Evolutionary conservation across 2,113 vertebrate genomes (phyloP), one percentile per base, ranked within the genome.

Genomic region (Todiramphus saurophagus): DNA sequence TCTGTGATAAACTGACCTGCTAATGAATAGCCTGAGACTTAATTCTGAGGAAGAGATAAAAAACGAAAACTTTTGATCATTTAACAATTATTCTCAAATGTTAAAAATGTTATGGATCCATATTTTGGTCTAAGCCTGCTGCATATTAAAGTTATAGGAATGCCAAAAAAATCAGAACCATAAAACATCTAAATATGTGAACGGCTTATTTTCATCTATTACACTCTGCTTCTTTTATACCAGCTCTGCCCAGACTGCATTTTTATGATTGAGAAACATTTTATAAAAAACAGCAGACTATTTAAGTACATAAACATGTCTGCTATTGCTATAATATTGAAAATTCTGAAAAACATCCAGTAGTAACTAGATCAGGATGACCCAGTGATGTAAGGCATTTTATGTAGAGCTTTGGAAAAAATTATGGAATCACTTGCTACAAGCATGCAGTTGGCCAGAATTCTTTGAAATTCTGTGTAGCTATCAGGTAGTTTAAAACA

Each of bases 341-440:
- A 95, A 96, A 96, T 88, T 87, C 31, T 95, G 73, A 90, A 94
- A 89, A 86, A 83, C 37, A 90, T 73, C 44, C 83, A 92, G 55
- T 64, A 83, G 60, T 96, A 95, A 96, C 82, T 86, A 82, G 72
- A 94, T 95, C 83, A 94, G 69, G 50, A 91, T 93, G 93, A 76
- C 43, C 75, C 75, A 86, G 86, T 59, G 68, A 90, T 91, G 64
- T 75, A 66, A 95, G 20, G 18, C 39, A 70, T 91, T 96, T 96
- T 90, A 51, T 90, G 30, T 9, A 79, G 53, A 72, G 35, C 77
- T 83, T 69, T 91, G 94, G 93, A 91, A 93, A 92, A 90, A 86
- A 64, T 21, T 58, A 87, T 41, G 67, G 69, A 83, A 82, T 68
- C 63, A 27, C 27, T 93, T 84, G 35, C 56, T 93, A 64, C 53